phyloP scores from a whole-genome alignment of 35 echinoderm and acorn worm genomes.

The Heliocidaris tuberculata region DNA sequence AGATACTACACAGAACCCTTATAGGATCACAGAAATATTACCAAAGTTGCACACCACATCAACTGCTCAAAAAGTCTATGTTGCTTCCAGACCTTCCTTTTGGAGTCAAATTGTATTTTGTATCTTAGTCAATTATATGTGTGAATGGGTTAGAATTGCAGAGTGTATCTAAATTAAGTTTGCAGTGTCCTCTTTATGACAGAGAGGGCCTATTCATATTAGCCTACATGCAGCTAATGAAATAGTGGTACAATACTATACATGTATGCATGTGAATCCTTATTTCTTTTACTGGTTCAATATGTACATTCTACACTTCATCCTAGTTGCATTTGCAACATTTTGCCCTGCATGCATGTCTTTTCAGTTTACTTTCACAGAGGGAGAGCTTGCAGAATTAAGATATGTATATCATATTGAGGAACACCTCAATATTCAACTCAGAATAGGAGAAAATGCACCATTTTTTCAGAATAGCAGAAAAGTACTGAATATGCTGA shows the following conservation, averaged over 20 bases:
- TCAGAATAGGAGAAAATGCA: neutral
- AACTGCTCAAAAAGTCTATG: neutral
- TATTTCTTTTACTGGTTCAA: neutral
- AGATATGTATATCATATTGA: neutral
- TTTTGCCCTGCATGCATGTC: neutral
- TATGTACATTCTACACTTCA: neutral
- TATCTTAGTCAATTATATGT: neutral
- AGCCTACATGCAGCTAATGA: too few relatives aligned
- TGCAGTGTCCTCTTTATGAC: neutral
- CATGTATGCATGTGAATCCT: neutral
- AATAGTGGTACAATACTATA: too few relatives aligned
- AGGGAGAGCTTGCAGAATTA: slow-evolving; percentile 6
- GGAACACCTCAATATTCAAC: neutral
- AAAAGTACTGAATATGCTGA: neutral
- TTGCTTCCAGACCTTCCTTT: neutral
- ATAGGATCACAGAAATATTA: neutral
- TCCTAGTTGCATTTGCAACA: neutral
- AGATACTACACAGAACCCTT: neutral
- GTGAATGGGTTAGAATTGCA: neutral
- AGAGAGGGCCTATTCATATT: neutral
- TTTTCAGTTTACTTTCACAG: slow-evolving; percentile 23
- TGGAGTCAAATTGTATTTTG: neutral
- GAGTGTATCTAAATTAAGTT: neutral
- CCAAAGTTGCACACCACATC: neutral
- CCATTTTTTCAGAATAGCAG: slow-evolving; percentile 3